Base-by-base conservation (phyloP, 2,888 invertebrate species). In the Caenorhabditis sinica region DNA sequence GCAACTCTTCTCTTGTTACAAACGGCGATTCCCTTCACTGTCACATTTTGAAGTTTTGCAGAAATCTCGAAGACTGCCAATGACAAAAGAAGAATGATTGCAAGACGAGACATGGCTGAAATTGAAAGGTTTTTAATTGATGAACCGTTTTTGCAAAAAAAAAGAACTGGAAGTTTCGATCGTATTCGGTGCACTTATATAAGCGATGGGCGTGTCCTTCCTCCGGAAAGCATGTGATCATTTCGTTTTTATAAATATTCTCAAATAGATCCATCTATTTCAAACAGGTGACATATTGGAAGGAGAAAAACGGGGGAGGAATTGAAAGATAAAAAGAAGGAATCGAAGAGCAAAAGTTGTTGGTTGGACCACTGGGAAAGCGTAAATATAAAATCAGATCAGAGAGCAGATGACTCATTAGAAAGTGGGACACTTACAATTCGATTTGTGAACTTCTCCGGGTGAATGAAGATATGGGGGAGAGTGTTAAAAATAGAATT, bases 1-100 rank as follows among this genome's bases (percentile, higher is more conserved):
- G 87, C 82, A 66, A 87, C 45, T 30, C 89, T 71, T 58, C 86
- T 68, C 82, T 89, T 89, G 58, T 89, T 89, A 80, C 89, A 89
- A 17, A 89, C 87, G 11, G 88, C 85, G 33, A 89, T 81, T 49
- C 89, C 89, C 49, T 87, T 86, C 3, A 89, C 89, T n/a, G 88
- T 89, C 20, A 88, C 87, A 68, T 87, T 88, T 82, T 89, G 88
- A 40, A 87, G 58, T 51, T 80, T 80, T 6, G 71, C 75, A 15
- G 80, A 75, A 15, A 75, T 53, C 33, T 84, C 84, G 36, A 75
- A 56, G 1, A 56, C 73, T n/a, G 36, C 63, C 23, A 63, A 20
- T 4, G 56, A 61, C 33, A 80, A 6, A 28, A 65, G 30, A 17
- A 71, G 56, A 43, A 43, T 17, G 36, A 56, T 71, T 61, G 63